Evolutionary conservation across 1,140 invertebrate species (phyloP).

Genomic region (Lordiphosa stackelbergi): DNA sequence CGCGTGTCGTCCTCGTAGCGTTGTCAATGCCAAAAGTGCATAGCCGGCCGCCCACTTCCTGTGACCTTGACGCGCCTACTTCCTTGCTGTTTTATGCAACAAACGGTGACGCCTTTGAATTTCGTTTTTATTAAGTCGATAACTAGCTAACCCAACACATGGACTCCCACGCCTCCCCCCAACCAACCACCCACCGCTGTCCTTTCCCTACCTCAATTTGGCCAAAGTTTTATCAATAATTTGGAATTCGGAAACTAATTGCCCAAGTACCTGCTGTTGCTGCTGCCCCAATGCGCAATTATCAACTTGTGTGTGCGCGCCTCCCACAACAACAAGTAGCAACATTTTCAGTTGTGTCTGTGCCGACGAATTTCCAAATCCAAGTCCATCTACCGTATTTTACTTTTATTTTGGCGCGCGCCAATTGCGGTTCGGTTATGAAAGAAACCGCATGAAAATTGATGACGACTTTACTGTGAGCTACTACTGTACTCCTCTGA

Average conservation of each 20-base stretch:
- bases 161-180: conserved; percentile 29
- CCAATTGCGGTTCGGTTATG: conserved; percentile 31
- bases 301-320: conserved; percentile 25
- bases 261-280: conserved; percentile 25
- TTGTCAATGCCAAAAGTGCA: conserved; percentile 55
- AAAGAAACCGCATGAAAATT: conserved; percentile 34
- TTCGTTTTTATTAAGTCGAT: conserved; percentile 69
- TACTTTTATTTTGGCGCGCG: conserved; percentile 48
- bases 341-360: conserved; percentile 33
- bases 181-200: not conserved
- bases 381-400: conserved; percentile 15
- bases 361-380: conserved; percentile 9
- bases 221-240: conserved; percentile 71
- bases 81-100: conserved; percentile 35
- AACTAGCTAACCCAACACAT: conserved; percentile 11
- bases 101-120: conserved; percentile 53
- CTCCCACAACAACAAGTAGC: conserved; percentile 7
- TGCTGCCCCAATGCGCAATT: conserved; percentile 57
- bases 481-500: too few relatives aligned
- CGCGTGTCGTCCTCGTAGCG: conserved; percentile 44
- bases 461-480: conserved; percentile 9
- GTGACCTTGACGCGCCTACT: conserved; percentile 54
- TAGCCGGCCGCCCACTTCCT: conserved; percentile 42
- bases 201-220: conserved; percentile 2
- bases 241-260: conserved; percentile 50